Base-by-base conservation (phyloP, 2,888 invertebrate genomes). In the Tenthredo livida region DNA sequence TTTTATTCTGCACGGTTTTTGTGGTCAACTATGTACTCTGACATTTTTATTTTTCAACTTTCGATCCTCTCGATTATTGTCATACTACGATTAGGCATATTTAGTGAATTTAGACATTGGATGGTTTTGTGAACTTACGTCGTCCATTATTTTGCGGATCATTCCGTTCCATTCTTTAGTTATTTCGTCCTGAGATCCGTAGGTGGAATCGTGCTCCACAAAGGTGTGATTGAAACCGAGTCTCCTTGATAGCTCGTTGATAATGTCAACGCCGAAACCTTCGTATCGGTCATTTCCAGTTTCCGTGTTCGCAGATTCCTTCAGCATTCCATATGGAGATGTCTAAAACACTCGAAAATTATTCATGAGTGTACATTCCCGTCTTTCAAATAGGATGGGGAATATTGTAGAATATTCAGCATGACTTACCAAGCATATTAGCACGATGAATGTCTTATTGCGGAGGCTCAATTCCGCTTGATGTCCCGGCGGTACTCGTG, bases 241-340 rank as follows among this genome's bases (percentile, higher is more conserved):
- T 87, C 97, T 95, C 91, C 96, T 96, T 82, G 99, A 97, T 93
- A 99, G 98, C 94, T 98, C 98, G 91, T 97, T 96, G 91, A 99
- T 97, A 86, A 99, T 95, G 94, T 99, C 99, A 87, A 99, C 96
- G 88, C 97, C 98, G 94, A 98, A 99, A 54, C 98, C 98, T 93
- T 98, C 98, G 93, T 97, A 98, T 90, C 97, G 97, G 90, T 97
- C 97, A 93, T 98, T 98, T 65, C 98, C 98, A 7, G 95, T 95
- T 82, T 98, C 94, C 87, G 96, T 96, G 89, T 97, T 96, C 89
- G 97, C 96, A 7, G 97, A 97, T 91, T 97, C 97, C 93, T 97
- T 98, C 87, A 97, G 94, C 98, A 99, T 99, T 90, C 98, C 97
- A 93, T 99, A 99, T 1, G 99, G 99, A 83, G 97, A 96, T 93